These are phyloP conservation scores for Limnodromus scolopaceus DNA, from an alignment of 2,797 vertebrate genomes.

Conservation along the genomic window DNA sequence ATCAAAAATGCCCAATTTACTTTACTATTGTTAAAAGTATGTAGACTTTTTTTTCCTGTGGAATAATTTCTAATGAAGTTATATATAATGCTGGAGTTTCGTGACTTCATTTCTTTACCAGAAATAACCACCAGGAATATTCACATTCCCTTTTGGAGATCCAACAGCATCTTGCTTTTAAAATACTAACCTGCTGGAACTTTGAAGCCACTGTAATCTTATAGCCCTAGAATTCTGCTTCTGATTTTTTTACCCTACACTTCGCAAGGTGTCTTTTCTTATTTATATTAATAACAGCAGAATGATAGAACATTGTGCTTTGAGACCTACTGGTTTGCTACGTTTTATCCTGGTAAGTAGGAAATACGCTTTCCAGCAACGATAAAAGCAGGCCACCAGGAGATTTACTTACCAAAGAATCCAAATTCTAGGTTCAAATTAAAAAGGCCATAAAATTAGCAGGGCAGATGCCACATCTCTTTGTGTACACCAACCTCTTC, in stretches of 20 bases:
- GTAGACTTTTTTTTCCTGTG: not conserved
- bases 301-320: not conserved
- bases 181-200: not conserved
- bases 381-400: not conserved
- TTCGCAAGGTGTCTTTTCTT: not conserved
- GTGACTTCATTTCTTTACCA: not conserved
- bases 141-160: not conserved
- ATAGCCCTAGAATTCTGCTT: not conserved
- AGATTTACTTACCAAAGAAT: conserved; percentile 55
- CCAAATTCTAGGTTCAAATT: conserved; percentile 5
- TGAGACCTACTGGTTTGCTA: not conserved
- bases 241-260: not conserved
- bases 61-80: not conserved
- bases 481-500: conserved; percentile 16
- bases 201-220: not conserved
- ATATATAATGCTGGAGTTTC: not conserved
- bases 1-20: not conserved
- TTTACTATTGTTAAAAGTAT: not conserved
- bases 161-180: not conserved
- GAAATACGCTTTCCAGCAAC: not conserved
- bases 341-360: not conserved
- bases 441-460: conserved; percentile 8
- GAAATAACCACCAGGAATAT: not conserved
- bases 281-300: not conserved
- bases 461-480: conserved; percentile 25